Evolutionary conservation across 1,140 invertebrate species (phyloP).

Genomic region (Trachymyrmex cornetzi): DNA sequence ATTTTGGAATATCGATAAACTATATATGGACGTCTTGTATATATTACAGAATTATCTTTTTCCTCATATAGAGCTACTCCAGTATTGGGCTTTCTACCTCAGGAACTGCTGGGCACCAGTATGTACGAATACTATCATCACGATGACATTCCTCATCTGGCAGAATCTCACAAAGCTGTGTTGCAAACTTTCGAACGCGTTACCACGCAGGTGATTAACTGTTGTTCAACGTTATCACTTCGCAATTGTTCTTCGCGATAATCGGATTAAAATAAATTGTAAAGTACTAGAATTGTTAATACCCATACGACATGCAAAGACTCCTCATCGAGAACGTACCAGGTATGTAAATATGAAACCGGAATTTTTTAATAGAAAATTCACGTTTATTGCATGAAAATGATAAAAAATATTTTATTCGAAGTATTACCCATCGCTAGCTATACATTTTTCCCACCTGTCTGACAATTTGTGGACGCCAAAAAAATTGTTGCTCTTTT

Average conservation of each 20-base stretch:
- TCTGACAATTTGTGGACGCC: too few relatives aligned
- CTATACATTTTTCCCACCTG: too few relatives aligned
- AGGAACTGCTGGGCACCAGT: slow-evolving; percentile 96
- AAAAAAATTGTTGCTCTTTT: too few relatives aligned
- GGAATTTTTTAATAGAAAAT: too few relatives aligned
- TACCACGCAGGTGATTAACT: slow-evolving; percentile 88
- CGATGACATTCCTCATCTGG: slow-evolving; percentile 93
- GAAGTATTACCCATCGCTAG: too few relatives aligned
- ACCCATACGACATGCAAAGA: neutral
- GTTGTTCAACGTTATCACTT: neutral
- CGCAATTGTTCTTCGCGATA: neutral
- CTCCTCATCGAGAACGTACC: neutral
- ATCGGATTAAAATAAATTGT: slow-evolving; percentile 14
- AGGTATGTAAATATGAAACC: too few relatives aligned
- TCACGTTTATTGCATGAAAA: too few relatives aligned
- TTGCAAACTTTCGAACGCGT: slow-evolving; percentile 90
- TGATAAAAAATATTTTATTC: too few relatives aligned
- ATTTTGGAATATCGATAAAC: too few relatives aligned
- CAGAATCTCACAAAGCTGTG: slow-evolving; percentile 94
- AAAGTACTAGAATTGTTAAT: neutral
- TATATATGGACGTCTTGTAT: neutral
- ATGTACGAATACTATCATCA: slow-evolving; percentile 97
- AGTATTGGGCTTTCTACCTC: slow-evolving; percentile 95
- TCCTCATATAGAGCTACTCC: slow-evolving; percentile 91
- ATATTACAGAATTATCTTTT: slow-evolving; percentile 28